Conservation (phyloP, 2,888 invertebrate genomes). For the Clunio marinus region DNA sequence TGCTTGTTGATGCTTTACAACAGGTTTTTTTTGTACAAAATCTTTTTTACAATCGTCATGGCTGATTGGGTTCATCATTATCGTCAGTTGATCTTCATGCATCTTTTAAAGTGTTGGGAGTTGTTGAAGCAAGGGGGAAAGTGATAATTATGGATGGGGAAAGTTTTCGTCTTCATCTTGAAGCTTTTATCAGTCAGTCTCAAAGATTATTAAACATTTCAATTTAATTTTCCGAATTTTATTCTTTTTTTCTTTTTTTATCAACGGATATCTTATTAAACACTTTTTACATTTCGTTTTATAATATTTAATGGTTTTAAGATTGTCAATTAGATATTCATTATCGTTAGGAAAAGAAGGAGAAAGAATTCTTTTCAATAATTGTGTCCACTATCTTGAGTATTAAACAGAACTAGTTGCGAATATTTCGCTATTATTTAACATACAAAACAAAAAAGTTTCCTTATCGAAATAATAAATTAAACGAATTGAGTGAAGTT, state of each 20-base stretch:
- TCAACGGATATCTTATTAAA: slow-evolving; percentile 5
- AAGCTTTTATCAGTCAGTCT: background rate
- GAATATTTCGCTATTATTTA: slow-evolving; percentile 3
- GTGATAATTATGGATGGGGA: background rate
- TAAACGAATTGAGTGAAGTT: slow-evolving; percentile 29
- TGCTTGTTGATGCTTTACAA: slow-evolving; percentile 19
- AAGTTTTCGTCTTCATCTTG: background rate
- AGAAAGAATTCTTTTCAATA: too few relatives aligned
- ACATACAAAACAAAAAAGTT: too few relatives aligned
- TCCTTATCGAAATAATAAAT: slow-evolving; percentile 38
- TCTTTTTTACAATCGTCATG: slow-evolving; percentile 25
- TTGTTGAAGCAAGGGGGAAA: background rate
- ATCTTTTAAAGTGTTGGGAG: background rate
- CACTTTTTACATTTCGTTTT: slow-evolving; percentile 18
- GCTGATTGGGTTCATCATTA: background rate
- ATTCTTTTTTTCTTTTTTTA: slow-evolving; percentile 6
- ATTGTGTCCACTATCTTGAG: slow-evolving; percentile 33
- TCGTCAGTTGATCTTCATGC: background rate
- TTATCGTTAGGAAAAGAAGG: too few relatives aligned
- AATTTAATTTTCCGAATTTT: slow-evolving; percentile 20
- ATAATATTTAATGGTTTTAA: background rate
- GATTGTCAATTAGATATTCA: too few relatives aligned
- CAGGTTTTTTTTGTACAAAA: slow-evolving; percentile 22
- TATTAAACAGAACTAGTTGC: slow-evolving; percentile 38
- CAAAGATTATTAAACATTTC: too few relatives aligned